A percentile compares a stretch with the other conserved stretches of the same genome.
phyloP scores from a whole-genome alignment of 2,888 invertebrate species.

The Ochropacha duplaris region DNA sequence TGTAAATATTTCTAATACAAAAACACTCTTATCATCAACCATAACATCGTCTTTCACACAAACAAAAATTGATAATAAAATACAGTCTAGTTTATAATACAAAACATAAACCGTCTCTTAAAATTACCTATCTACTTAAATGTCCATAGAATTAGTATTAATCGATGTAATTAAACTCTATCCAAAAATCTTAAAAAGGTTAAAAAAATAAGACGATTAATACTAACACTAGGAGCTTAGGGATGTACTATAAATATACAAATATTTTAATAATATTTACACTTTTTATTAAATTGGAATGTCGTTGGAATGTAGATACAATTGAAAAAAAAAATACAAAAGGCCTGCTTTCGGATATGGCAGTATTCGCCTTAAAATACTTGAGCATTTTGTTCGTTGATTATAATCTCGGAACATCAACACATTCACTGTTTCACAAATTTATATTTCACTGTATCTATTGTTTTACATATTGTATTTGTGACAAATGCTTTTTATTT shows the following conservation, averaged over 20 bases:
- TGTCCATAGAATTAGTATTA: slow-evolving; percentile 46
- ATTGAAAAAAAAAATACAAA: slow-evolving; percentile 31
- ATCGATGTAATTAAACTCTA: slow-evolving; percentile 18
- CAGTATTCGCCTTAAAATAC: slow-evolving; percentile 74
- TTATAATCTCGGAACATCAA: slow-evolving; percentile 71
- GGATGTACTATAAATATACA: slow-evolving; percentile 66
- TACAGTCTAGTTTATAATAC: slow-evolving; percentile 74
- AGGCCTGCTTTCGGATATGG: slow-evolving; percentile 65
- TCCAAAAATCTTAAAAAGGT: neutral
- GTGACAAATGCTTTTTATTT: slow-evolving; percentile 46
- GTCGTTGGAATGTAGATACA: slow-evolving; percentile 48
- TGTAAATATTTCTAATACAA: slow-evolving; percentile 40
- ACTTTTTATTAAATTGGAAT: slow-evolving; percentile 47
- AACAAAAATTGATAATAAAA: slow-evolving; percentile 45
- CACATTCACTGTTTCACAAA: slow-evolving; percentile 77
- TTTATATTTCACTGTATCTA: slow-evolving; percentile 15
- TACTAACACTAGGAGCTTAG: slow-evolving; percentile 52
- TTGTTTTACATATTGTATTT: slow-evolving; percentile 24
- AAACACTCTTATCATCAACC: slow-evolving; percentile 48
- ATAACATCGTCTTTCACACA: slow-evolving; percentile 44
- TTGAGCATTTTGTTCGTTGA: slow-evolving; percentile 78
- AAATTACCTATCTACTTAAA: slow-evolving; percentile 41
- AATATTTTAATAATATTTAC: slow-evolving; percentile 65
- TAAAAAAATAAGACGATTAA: slow-evolving; percentile 31
- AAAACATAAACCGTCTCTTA: slow-evolving; percentile 65